Evolutionary conservation across 2,888 invertebrate species (phyloP).

Genomic region (Arrhopalites spinosus): DNA sequence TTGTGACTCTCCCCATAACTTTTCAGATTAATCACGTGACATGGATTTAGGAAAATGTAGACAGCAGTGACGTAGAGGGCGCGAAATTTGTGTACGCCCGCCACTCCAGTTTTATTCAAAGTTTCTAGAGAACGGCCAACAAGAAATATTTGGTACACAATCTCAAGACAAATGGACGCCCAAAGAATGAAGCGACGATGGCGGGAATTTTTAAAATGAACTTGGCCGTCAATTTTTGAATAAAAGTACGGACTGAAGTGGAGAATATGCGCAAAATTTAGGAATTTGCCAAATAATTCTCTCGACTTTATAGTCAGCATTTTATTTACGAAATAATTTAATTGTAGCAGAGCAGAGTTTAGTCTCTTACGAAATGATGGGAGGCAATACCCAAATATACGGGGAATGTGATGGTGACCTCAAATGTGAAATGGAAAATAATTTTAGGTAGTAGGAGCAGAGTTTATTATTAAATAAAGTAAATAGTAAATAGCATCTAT

Average conservation of each 20-base stretch:
- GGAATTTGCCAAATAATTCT: not conserved
- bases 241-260: not conserved
- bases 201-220: not conserved
- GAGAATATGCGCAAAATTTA: not conserved
- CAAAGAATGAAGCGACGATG: not conserved
- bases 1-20: not conserved
- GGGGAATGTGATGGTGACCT: no score
- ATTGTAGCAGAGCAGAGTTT: no score
- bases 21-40: not conserved
- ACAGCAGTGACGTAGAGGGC: not conserved
- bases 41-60: not conserved
- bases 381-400: no score
- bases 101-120: not conserved
- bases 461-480: no score
- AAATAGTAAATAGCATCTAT: no score
- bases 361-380: no score
- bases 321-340: no score
- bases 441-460: no score
- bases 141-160: not conserved
- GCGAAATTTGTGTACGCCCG: not conserved
- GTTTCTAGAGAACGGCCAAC: not conserved
- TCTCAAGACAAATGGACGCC: not conserved
- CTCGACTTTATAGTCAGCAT: not conserved
- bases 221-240: not conserved
- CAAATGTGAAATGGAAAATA: no score